Conservation (phyloP, 1,140 invertebrate species). For the Brachionus sp. region DNA sequence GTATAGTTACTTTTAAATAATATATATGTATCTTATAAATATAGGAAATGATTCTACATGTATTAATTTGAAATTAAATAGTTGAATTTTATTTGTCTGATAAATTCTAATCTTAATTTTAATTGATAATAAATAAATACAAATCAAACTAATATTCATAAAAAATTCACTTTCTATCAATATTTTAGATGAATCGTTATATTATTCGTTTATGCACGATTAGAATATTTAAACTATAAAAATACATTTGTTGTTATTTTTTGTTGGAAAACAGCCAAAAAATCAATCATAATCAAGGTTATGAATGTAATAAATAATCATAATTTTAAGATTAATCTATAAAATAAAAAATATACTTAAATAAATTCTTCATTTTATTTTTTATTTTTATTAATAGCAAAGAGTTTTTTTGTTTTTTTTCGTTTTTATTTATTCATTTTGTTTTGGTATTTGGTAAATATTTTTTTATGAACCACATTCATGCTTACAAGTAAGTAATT, state of each 20-base stretch:
- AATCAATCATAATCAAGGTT: background rate
- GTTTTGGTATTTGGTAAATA: background rate
- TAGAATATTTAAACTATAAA: background rate
- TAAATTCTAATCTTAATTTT: no score
- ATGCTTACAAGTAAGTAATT: background rate
- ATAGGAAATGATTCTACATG: no score
- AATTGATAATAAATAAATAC: no score
- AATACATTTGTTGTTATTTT: background rate
- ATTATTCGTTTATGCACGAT: background rate
- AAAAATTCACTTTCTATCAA: background rate
- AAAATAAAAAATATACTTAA: background rate
- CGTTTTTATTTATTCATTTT: conserved; percentile 5
- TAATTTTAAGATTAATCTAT: background rate
- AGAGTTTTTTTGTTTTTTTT: conserved; percentile 14
- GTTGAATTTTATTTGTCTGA: background rate
- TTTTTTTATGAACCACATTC: background rate
- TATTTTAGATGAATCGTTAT: background rate
- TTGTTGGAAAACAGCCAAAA: background rate
- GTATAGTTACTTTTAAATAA: no score
- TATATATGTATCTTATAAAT: no score
- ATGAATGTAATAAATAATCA: conserved; percentile 4
- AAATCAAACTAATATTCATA: background rate
- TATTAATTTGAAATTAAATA: no score
- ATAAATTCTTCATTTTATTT: conserved; percentile 19
- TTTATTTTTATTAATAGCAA: background rate